A percentile compares a stretch with the other conserved stretches of the same genome.
Conservation (phyloP, 2,113 vertebrate genomes). For the Eretmochelys imbricata region DNA sequence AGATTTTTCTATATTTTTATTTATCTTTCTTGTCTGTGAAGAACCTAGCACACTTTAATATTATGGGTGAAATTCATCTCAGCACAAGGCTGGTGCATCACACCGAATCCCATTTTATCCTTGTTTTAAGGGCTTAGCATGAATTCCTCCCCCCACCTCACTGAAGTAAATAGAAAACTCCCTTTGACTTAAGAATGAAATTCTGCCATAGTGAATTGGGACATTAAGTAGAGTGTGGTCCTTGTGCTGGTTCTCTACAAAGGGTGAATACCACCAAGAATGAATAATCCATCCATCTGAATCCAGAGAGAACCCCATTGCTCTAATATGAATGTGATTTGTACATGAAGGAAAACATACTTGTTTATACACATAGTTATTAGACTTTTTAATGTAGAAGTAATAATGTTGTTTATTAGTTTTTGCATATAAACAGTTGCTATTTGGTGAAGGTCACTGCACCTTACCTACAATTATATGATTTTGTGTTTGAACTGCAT, state of each 20-base stretch:
- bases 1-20: too few relatives aligned
- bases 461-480: neutral
- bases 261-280: neutral
- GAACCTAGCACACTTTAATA: too few relatives aligned
- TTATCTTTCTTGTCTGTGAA: too few relatives aligned
- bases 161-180: too few relatives aligned
- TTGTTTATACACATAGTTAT: neutral
- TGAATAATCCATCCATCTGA: neutral
- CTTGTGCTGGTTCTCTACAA: neutral
- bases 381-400: rapidly evolving
- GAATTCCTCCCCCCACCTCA: too few relatives aligned
- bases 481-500: neutral
- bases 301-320: neutral
- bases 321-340: neutral
- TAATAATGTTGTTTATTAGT: rapidly evolving
- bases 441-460: neutral
- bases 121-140: too few relatives aligned
- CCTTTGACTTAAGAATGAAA: neutral
- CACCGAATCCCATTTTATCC: too few relatives aligned
- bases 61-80: too few relatives aligned
- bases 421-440: neutral
- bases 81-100: too few relatives aligned
- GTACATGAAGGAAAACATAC: neutral
- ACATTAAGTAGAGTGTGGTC: neutral
- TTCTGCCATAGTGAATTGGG: neutral